Percentiles rank a stretch among this genome's conserved stretches.
Conservation (phyloP, 2,888 invertebrate genomes). For the Drosophila demipolita region DNA sequence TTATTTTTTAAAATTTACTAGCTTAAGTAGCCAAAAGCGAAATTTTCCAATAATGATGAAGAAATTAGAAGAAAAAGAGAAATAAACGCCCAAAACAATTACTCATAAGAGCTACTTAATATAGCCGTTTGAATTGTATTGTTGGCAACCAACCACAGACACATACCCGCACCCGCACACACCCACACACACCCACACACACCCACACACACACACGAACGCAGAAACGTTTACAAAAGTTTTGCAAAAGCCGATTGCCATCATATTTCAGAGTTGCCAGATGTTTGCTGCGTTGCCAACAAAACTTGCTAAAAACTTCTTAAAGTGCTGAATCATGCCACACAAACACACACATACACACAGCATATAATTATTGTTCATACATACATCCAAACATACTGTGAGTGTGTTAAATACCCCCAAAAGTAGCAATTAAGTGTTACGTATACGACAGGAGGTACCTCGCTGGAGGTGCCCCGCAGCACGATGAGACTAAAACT, state of each 20-base stretch:
- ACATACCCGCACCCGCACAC: background rate
- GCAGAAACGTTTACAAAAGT: slow-evolving; percentile 31
- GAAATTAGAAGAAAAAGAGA: background rate
- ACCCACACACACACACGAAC: background rate
- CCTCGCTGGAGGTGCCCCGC: slow-evolving; percentile 4
- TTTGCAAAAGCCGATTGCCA: slow-evolving; percentile 12
- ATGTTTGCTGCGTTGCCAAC: slow-evolving; percentile 40
- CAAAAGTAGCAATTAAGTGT: slow-evolving; percentile 63
- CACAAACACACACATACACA: slow-evolving; percentile 29
- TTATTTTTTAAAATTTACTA: background rate
- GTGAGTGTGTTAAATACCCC: slow-evolving; percentile 17
- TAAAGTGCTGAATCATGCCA: slow-evolving; percentile 63
- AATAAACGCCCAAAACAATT: slow-evolving; percentile 20
- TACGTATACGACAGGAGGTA: slow-evolving; percentile 60
- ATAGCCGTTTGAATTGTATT: slow-evolving; percentile 21
- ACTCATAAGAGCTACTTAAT: slow-evolving; percentile 18
- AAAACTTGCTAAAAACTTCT: slow-evolving; percentile 41
- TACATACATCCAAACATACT: slow-evolving; percentile 2
- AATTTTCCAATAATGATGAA: background rate
- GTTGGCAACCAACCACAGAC: slow-evolving; percentile 15
- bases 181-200: background rate
- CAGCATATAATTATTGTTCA: slow-evolving; percentile 56
- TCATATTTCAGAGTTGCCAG: slow-evolving; percentile 43
- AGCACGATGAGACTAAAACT: slow-evolving; percentile 11
- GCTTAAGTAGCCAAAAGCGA: background rate